Base-by-base conservation (phyloP, 2,113 vertebrate species). In the Callipepla squamata region DNA sequence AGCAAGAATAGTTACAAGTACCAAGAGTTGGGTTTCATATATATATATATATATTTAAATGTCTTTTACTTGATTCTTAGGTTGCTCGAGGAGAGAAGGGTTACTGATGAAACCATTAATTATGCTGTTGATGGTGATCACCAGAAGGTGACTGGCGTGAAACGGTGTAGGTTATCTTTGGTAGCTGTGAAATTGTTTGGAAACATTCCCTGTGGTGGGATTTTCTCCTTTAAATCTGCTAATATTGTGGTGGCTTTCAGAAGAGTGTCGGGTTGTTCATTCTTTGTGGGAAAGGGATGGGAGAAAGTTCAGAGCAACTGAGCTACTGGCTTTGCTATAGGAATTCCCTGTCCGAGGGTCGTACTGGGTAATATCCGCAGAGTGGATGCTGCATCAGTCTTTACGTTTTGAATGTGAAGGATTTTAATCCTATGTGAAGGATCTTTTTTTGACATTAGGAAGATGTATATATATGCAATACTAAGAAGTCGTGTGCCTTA, bases 401-500 rank as follows among this genome's bases (percentile, higher is more conserved):
- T 25, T 66, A 3, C 44, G 3, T 48, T 78, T 32, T 72, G 53
- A 69, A 47, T 26, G 9, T 55, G 72, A 42, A 85, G 30, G 32
- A 13, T 12, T 3, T 32, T 59, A 8, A 32, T 90, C 23, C 61
- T 8, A 47, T 78, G 2, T 14, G 18, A 45, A 68, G 22, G 11
- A 22, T 70, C 59, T 26, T 47, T 79, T 79, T 80, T 67, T 80
- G 81, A 22, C 6, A 7, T 65, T 63, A 8, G 26, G 51, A 73
- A 57, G 45, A 28, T 23, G n/a, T 76, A 9, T 70, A 42, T 45
- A 38, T 81, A 45, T 86, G 65, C 76, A 92, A 80, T 66, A 79
- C 40, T 78, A 79, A 80, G 36, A 47, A 62, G 38, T 34, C 75
- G 72, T 47, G 47, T 95, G 92, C 91, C 85, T 88, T 88, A 84